Conservation (phyloP, 2,113 vertebrate genomes). For the Colaptes auratus region DNA sequence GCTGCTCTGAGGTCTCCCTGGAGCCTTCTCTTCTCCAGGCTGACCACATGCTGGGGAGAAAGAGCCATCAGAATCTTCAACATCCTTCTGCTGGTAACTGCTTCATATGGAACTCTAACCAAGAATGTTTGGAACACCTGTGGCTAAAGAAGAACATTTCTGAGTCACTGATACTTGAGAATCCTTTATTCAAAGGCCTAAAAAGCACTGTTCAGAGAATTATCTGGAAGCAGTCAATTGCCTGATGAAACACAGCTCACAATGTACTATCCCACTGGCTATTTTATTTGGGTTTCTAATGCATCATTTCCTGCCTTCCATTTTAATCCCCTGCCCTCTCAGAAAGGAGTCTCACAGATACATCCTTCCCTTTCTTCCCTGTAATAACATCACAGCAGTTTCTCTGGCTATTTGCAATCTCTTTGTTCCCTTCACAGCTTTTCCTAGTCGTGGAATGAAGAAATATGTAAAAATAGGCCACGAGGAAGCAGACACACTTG, state of each 20-base stretch:
- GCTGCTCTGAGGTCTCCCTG: too few species aligned
- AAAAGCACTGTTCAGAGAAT: background rate
- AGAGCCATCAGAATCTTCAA: background rate
- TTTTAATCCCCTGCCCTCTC: background rate
- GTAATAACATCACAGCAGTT: constrained; percentile 23
- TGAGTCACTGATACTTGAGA: background rate
- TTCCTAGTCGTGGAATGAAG: constrained; percentile 33
- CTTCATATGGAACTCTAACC: background rate
- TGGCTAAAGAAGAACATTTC: background rate
- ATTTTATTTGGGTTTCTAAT: background rate
- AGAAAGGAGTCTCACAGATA: background rate
- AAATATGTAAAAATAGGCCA: constrained; percentile 67
- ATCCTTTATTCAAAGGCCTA: background rate
- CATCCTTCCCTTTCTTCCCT: background rate
- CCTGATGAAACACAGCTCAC: background rate
- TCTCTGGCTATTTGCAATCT: constrained; percentile 7
- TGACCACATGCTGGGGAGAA: background rate
- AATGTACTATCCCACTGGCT: background rate
- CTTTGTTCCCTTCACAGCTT: constrained; percentile 18
- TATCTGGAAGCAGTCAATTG: background rate
- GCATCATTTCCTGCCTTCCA: background rate
- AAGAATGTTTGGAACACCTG: background rate
- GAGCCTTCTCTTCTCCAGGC: too few species aligned
- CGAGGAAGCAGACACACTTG: constrained; percentile 45
- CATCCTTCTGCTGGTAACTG: background rate